Evolutionary conservation across 2,888 invertebrate species (phyloP).

Genomic region (Amphipoea oculea): DNA sequence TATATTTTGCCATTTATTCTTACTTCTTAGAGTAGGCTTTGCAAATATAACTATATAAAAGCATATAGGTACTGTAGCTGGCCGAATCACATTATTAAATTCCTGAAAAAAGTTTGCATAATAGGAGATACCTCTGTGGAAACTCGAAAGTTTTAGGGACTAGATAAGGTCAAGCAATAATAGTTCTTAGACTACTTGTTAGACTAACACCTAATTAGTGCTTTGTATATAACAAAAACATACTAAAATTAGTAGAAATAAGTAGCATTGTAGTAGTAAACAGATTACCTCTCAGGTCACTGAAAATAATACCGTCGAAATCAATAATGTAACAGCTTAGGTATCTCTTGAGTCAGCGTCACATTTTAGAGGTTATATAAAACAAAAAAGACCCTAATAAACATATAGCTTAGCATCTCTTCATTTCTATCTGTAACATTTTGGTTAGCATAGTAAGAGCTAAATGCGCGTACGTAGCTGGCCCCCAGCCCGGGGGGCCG

Average conservation of each 20-base stretch:
- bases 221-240: not conserved
- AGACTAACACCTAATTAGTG: not conserved
- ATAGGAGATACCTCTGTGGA: not conserved
- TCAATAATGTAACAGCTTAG: not conserved
- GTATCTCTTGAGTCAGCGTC: not conserved
- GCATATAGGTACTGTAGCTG: not conserved
- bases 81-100: not conserved
- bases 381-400: not conserved
- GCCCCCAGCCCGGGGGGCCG: slow-evolving; percentile 33
- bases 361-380: slow-evolving; percentile 23
- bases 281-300: too few species aligned
- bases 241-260: not conserved
- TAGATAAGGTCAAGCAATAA: not conserved
- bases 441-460: slow-evolving; percentile 59
- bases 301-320: not conserved
- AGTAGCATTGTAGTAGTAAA: not conserved
- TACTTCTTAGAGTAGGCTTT: slow-evolving; percentile 6
- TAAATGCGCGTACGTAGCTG: slow-evolving; percentile 57
- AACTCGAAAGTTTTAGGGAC: not conserved
- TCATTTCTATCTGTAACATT: not conserved
- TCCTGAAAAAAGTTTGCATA: too few species aligned
- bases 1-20: not conserved
- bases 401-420: not conserved
- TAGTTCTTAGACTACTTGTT: not conserved
- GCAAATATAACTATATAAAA: not conserved